Conservation (phyloP, 2,888 invertebrate genomes). For the Amblyteles armatorius region DNA sequence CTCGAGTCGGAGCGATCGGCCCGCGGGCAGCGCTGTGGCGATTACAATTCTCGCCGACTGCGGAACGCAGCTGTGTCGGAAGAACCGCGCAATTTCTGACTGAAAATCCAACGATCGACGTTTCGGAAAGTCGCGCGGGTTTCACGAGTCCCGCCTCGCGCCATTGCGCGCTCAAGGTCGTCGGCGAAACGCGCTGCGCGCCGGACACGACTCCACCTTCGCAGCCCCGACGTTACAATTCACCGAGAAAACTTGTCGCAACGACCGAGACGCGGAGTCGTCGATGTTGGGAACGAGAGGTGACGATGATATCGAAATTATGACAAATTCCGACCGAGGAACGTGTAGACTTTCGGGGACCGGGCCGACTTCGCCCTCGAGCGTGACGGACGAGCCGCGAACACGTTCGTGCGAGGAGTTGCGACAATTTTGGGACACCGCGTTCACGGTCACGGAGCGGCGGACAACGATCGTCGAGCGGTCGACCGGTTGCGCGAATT, state of each 20-base stretch:
- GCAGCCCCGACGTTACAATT: conserved; percentile 20
- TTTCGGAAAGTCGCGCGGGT: conserved; percentile 72
- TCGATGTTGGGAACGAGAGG: background rate
- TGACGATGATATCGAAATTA: no score
- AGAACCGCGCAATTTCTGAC: conserved; percentile 56
- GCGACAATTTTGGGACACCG: conserved; percentile 32
- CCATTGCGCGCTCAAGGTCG: conserved; percentile 69
- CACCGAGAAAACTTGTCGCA: conserved; percentile 46
- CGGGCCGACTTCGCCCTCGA: background rate
- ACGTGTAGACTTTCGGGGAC: no score
- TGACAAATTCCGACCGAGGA: no score
- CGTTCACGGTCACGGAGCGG: conserved; percentile 49
- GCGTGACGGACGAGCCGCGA: conserved; percentile 61
- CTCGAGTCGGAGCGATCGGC: conserved; percentile 44
- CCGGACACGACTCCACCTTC: conserved; percentile 16
- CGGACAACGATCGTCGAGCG: conserved; percentile 20
- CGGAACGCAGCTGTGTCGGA: conserved; percentile 69
- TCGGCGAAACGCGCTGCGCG: conserved; percentile 33
- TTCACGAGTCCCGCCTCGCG: conserved; percentile 70
- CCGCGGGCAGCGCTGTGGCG: conserved; percentile 63
- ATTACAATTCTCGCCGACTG: conserved; percentile 65
- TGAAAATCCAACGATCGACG: background rate
- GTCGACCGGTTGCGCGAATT: conserved; percentile 65
- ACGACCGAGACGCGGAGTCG: conserved; percentile 19
- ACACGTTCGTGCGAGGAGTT: conserved; percentile 34